Evolutionary conservation across 2,113 vertebrate species (phyloP).

Genomic region (Seriola rivoliana): DNA sequence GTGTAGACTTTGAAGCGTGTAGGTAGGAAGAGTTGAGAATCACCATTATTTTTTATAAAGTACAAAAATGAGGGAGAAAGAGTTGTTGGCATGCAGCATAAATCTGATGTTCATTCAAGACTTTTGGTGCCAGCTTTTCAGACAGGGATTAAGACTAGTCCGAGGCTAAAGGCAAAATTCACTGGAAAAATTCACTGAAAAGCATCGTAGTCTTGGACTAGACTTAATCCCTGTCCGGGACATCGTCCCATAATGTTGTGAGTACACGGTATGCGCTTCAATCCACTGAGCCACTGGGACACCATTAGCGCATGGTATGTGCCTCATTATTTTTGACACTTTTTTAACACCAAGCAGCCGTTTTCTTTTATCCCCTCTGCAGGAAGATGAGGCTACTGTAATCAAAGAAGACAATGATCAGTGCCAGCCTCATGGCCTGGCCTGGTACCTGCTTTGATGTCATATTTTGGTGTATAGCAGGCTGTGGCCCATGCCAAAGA

Average conservation of each 20-base stretch:
- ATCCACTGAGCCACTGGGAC: conserved; percentile 47
- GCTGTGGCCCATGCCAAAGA: conserved; percentile 70
- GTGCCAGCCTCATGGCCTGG: conserved; percentile 75
- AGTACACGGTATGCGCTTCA: conserved; percentile 31
- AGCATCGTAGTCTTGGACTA: background rate
- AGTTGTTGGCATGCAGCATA: conserved; percentile 8
- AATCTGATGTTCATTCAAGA: conserved; percentile 17
- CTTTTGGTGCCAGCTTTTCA: conserved; percentile 7
- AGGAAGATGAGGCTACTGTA: conserved; percentile 74
- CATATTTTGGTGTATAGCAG: conserved; percentile 72
- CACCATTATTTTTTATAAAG: conserved; percentile 19
- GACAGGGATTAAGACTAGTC: background rate
- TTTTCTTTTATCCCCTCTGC: conserved; percentile 70
- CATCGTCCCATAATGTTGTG: conserved; percentile 24
- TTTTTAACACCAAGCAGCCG: conserved; percentile 70
- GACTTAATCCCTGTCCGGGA: conserved; percentile 38
- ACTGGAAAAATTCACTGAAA: background rate
- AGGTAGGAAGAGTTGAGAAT: conserved; percentile 10
- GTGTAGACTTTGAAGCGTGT: conserved; percentile 26
- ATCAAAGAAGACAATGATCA: conserved; percentile 79
- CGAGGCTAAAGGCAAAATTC: conserved; percentile 1
- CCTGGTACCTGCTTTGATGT: conserved; percentile 81
- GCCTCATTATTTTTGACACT: conserved; percentile 73
- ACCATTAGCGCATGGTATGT: conserved; percentile 46
- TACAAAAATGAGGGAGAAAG: background rate